A percentile compares a stretch with the other conserved stretches of the same genome.
phyloP scores from a whole-genome alignment of 64 coral and sea anemone genomes.

The Actinia equina region DNA sequence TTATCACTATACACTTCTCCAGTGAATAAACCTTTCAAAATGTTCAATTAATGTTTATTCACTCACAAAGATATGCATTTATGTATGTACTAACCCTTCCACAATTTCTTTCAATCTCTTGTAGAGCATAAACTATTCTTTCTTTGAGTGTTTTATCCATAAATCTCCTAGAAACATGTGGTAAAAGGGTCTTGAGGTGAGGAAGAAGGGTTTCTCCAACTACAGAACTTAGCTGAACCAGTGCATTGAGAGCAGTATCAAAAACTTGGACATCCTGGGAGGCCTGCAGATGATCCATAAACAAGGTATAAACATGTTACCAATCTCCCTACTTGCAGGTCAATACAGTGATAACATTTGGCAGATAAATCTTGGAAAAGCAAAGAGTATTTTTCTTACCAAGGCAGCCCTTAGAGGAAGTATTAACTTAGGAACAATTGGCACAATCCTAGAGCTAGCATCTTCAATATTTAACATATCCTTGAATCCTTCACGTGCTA shows the following conservation, averaged over 20 bases:
- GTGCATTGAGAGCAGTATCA: conserved; percentile 66
- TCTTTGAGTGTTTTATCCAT: conserved; percentile 96
- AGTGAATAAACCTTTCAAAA: too few relatives aligned
- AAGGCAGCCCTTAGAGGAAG: conserved; percentile 80
- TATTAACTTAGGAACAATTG: conserved; percentile 71
- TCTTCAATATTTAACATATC: conserved; percentile 87
- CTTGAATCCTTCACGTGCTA: conserved; percentile 88
- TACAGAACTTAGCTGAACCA: conserved; percentile 79
- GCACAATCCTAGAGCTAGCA: conserved; percentile 56
- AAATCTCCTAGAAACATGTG: conserved; percentile 88
- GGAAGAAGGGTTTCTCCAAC: conserved; percentile 62
- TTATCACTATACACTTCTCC: too few relatives aligned
- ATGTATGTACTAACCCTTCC: conserved; percentile 55
- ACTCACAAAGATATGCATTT: too few relatives aligned
- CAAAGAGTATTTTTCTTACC: conserved; percentile 38
- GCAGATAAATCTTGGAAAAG: background rate
- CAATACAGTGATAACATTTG: background rate
- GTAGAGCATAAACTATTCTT: conserved; percentile 75
- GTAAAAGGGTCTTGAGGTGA: conserved; percentile 82
- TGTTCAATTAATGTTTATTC: too few relatives aligned
- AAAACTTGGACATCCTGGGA: conserved; percentile 75
- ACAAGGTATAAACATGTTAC: background rate
- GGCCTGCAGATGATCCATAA: conserved; percentile 36
- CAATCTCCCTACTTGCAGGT: too few relatives aligned
- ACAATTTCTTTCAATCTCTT: conserved; percentile 80